Evolutionary conservation across 1,140 invertebrate genomes (phyloP).

Genomic region (Popillia japonica): DNA sequence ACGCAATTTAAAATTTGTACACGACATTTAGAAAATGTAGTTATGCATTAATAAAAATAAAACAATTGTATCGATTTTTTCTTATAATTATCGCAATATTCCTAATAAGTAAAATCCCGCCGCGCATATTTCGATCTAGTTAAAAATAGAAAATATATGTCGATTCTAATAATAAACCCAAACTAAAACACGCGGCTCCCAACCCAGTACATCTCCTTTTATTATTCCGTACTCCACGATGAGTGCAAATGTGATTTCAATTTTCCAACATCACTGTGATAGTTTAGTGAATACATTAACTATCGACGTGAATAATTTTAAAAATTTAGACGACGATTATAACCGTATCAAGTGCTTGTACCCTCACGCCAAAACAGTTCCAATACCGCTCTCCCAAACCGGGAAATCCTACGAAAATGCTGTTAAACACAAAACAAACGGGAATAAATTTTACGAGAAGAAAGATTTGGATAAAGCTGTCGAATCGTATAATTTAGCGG

Average conservation of each 20-base stretch:
- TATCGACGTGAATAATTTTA: conserved; percentile 49
- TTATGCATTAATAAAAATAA: too few species aligned
- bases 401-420: conserved; percentile 74
- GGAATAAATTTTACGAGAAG: conserved; percentile 80
- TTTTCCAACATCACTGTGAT: conserved; percentile 55
- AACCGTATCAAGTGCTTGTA: conserved; percentile 54
- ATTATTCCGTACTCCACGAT: background rate
- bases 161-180: conserved; percentile 1
- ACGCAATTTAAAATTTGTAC: too few species aligned
- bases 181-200: background rate
- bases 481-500: conserved; percentile 76
- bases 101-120: too few species aligned
- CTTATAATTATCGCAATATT: too few species aligned
- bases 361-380: conserved; percentile 47
- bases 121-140: background rate
- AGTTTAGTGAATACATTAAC: conserved; percentile 50
- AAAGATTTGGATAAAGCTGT: conserved; percentile 80
- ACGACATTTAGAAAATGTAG: too few species aligned
- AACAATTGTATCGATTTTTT: too few species aligned
- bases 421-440: conserved; percentile 73
- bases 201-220: background rate
- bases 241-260: background rate
- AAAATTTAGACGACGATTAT: conserved; percentile 49
- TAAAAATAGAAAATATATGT: conserved; percentile 28
- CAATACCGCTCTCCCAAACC: conserved; percentile 54